Base-by-base conservation (phyloP, 2,113 vertebrate genomes). In the Hemiscyllium ocellatum region DNA sequence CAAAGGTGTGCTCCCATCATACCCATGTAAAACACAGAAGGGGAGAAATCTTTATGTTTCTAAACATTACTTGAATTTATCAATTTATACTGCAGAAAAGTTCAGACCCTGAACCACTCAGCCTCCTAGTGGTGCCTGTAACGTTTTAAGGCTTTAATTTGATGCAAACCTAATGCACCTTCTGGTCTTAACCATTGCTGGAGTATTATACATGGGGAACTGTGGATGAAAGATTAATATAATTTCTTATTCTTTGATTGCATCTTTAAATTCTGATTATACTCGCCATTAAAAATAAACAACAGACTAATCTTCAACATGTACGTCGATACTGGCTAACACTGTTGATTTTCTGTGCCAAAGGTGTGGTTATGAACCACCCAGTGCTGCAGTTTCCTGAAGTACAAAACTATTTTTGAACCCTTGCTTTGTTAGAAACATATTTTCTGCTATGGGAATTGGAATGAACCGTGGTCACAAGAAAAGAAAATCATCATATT, bases 281-380 rank as follows among this genome's bases (percentile, higher is more conserved):
- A 17, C 24, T 68, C 42, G 19, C 91, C 65, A 37, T 94, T 37
- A 69, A 69, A 70, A 70, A 42, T 37, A 94, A 50, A 20, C 20
- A 29, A 70, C 94, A 17, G 42, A 72, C 72, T 72, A 93, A 50
- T 22, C 42, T 50, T 26, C 69, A 24, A 29, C 12, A 19, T 26
- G 26, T 33, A 72, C 42, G 47, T 52, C 33, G 42, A 72, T 52
- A 72, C 42, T 72, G 66, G 69, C 69, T 26, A 72, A 95, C 42
- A 12, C 61, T 42, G 94, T n/a, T 72, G 69, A 26, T 29, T 29
- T 72, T 69, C 68, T 26, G 50, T 95, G 93, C 93, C 93, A 95
- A 95, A 95, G 93, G 94, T 95, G 94, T 95, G 94, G 94, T 95
- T 72, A 72, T 33, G 66, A 70, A 95, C 94, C 56, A 95, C 68